phyloP scores from a whole-genome alignment of 2,113 vertebrate genomes.

The Alexandromys fortis region DNA sequence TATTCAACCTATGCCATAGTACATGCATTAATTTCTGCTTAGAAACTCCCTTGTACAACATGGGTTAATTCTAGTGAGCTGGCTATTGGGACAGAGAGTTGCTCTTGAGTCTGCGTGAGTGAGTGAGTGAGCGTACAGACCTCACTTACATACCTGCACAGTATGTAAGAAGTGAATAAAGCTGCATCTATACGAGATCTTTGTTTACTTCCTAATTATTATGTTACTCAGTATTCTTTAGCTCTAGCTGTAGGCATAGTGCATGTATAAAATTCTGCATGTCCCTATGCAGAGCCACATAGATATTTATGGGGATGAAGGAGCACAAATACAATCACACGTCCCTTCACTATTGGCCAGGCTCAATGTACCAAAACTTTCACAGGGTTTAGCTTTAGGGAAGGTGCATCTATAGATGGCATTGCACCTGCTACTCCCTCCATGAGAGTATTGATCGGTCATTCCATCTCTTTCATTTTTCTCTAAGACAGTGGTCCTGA shows the following conservation, averaged over 20 bases:
- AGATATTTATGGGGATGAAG: not conserved
- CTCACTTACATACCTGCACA: not conserved
- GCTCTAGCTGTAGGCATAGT: not conserved
- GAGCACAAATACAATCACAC: not conserved
- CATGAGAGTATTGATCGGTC: not conserved
- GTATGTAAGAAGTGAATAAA: not conserved
- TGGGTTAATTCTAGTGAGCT: not conserved
- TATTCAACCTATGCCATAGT: not conserved
- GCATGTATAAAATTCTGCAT: not conserved
- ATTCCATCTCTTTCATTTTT: not conserved
- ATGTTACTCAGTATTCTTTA: not conserved
- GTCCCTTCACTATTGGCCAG: not conserved
- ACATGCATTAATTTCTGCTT: not conserved
- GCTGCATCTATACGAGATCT: not conserved
- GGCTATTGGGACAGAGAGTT: not conserved
- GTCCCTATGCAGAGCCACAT: fast-evolving
- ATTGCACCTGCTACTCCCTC: not conserved
- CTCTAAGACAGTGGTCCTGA: not conserved
- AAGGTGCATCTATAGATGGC: too few relatives aligned
- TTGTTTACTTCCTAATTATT: not conserved
- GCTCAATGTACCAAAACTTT: not conserved
- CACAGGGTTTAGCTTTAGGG: not conserved
- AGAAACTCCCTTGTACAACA: not conserved
- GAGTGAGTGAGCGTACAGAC: not conserved
- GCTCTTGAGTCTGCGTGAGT: not conserved